phyloP scores from a whole-genome alignment of 2,888 invertebrate genomes.

The Antheraea yamamai region DNA sequence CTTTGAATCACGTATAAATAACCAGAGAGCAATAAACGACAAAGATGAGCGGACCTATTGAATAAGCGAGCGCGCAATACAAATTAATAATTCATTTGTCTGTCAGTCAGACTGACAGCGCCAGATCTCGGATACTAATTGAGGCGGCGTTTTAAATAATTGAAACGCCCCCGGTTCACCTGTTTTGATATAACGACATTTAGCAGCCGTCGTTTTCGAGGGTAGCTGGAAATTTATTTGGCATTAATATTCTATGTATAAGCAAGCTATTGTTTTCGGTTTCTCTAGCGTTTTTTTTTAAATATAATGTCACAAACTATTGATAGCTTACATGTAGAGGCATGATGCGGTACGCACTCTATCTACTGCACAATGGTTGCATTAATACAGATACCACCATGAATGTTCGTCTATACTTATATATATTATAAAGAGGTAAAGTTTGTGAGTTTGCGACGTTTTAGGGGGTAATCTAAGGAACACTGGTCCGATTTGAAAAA shows the following conservation, averaged over 20 bases:
- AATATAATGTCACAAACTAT: no score
- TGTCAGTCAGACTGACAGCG: conserved; percentile 4
- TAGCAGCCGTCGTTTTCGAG: background rate
- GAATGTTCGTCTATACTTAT: no score
- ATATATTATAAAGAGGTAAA: no score
- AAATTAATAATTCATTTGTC: conserved; percentile 10
- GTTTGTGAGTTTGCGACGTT: no score
- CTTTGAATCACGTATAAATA: background rate
- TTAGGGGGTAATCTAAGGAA: no score
- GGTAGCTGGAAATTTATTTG: background rate
- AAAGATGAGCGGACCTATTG: background rate
- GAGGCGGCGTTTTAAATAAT: conserved; percentile 8
- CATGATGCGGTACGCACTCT: no score
- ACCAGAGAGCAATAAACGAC: background rate
- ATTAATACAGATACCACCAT: no score
- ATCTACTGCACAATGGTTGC: no score
- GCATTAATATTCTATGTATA: background rate
- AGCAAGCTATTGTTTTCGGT: background rate
- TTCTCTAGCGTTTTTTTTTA: no score
- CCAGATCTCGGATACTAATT: conserved; percentile 6
- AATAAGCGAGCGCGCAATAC: background rate
- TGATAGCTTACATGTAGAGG: no score
- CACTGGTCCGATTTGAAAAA: no score
- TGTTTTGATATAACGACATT: background rate
- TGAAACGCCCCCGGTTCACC: background rate